A percentile compares a stretch with the other conserved stretches of the same genome.
phyloP scores from a whole-genome alignment of 1,140 invertebrate species.

The Epicauta chinensis region DNA sequence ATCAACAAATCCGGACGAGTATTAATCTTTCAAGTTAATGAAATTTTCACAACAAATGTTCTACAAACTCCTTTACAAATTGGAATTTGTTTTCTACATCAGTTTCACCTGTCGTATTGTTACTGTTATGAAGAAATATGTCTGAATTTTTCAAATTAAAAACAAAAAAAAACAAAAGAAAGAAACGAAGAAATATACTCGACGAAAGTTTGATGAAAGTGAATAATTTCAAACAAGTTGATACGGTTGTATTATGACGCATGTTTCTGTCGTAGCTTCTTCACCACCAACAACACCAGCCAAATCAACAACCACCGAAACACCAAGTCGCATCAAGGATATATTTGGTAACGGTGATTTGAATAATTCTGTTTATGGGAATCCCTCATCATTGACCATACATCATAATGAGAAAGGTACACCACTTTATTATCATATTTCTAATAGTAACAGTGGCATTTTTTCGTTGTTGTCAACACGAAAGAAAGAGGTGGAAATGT shows the following conservation, averaged over 20 bases:
- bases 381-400: constrained; percentile 53
- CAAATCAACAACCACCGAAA: constrained; percentile 50
- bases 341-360: constrained; percentile 46
- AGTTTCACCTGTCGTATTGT: too few relatives aligned
- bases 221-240: not conserved
- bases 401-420: constrained; percentile 48
- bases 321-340: constrained; percentile 45
- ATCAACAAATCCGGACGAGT: too few relatives aligned
- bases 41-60: too few relatives aligned
- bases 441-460: constrained; percentile 11
- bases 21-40: too few relatives aligned
- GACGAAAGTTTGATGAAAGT: too few relatives aligned
- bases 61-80: too few relatives aligned
- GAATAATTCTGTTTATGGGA: constrained; percentile 55
- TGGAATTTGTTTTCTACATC: too few relatives aligned
- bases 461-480: constrained; percentile 9
- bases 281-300: constrained; percentile 51
- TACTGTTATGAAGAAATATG: too few relatives aligned
- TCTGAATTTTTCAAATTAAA: too few relatives aligned
- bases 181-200: too few relatives aligned
- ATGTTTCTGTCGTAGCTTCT: constrained; percentile 49
- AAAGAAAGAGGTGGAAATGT: constrained; percentile 3
- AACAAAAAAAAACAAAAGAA: too few relatives aligned
- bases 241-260: constrained; percentile 25
- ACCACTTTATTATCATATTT: not conserved